phyloP scores from a whole-genome alignment of 2,113 vertebrate species.

The Collichthys lucidus region DNA sequence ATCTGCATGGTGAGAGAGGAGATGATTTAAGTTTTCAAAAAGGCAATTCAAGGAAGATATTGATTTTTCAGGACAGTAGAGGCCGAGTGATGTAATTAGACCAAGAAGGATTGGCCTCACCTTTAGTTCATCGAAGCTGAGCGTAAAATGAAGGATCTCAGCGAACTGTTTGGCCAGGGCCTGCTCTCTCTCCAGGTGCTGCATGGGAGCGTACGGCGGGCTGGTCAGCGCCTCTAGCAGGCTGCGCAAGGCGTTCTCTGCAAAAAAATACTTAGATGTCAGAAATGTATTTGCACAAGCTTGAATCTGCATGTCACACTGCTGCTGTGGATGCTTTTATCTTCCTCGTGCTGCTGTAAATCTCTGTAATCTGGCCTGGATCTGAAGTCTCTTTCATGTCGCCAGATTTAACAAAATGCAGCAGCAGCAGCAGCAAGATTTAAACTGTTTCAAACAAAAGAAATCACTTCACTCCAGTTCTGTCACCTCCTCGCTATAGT shows the following conservation, averaged over 20 bases:
- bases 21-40: not conserved
- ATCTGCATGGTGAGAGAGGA: constrained; percentile 80
- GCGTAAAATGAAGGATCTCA: constrained; percentile 93
- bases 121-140: constrained; percentile 94
- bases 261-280: constrained; percentile 9
- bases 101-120: constrained; percentile 64
- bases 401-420: constrained; percentile 4
- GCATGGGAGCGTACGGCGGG: constrained; percentile 91
- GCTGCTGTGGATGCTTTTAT: not conserved
- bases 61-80: constrained; percentile 21
- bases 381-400: constrained; percentile 1
- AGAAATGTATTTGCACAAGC: not conserved
- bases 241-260: constrained; percentile 92
- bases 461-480: not conserved
- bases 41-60: not conserved
- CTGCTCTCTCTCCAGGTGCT: constrained; percentile 92
- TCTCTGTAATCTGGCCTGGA: constrained; percentile 31
- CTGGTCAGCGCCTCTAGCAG: constrained; percentile 92
- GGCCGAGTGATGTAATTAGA: constrained; percentile 22
- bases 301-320: not conserved
- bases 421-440: not conserved
- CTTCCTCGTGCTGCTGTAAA: not conserved
- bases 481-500: not conserved
- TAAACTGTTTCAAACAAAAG: not conserved
- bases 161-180: constrained; percentile 94